Evolutionary conservation across 2,888 invertebrate genomes (phyloP).

Genomic region (Argyresthia goedartella): DNA sequence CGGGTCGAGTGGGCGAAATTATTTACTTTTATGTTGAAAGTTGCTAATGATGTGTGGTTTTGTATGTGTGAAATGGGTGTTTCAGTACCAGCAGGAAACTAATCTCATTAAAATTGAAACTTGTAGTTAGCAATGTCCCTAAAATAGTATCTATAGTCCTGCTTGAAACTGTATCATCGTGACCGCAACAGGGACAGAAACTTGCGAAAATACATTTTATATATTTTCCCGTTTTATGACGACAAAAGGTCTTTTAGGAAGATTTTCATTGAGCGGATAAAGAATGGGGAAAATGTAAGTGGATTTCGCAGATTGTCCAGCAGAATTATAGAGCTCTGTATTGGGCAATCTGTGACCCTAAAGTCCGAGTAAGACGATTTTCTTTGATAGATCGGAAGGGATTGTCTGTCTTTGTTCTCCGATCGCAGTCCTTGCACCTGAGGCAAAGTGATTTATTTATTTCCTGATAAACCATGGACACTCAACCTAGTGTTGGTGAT

Average conservation of each 20-base stretch:
- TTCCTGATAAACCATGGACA: too few species aligned
- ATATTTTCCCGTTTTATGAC: constrained; percentile 15
- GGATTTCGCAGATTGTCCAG: constrained; percentile 34
- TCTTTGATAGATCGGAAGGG: constrained; percentile 40
- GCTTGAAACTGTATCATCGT: too few species aligned
- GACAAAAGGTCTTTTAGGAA: constrained; percentile 40
- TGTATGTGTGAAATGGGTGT: not conserved
- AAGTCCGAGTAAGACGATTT: not conserved
- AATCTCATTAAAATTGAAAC: too few species aligned
- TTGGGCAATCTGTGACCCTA: constrained; percentile 1
- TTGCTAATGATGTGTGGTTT: not conserved
- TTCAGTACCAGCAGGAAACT: too few species aligned
- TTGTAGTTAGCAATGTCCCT: too few species aligned
- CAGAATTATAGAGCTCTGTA: constrained; percentile 27
- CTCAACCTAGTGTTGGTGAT: too few species aligned
- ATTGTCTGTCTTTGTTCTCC: constrained; percentile 24
- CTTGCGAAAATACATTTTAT: too few species aligned
- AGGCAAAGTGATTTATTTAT: too few species aligned
- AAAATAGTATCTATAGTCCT: too few species aligned
- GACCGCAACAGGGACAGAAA: too few species aligned
- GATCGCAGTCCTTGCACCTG: too few species aligned
- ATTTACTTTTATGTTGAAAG: not conserved
- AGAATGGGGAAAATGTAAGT: constrained; percentile 36
- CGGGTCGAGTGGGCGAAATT: not conserved
- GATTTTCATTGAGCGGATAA: constrained; percentile 34